These are phyloP conservation scores for Notoglanidium macrostoma DNA, from an alignment of 2,797 vertebrate genomes.

Conservation along the genomic window DNA sequence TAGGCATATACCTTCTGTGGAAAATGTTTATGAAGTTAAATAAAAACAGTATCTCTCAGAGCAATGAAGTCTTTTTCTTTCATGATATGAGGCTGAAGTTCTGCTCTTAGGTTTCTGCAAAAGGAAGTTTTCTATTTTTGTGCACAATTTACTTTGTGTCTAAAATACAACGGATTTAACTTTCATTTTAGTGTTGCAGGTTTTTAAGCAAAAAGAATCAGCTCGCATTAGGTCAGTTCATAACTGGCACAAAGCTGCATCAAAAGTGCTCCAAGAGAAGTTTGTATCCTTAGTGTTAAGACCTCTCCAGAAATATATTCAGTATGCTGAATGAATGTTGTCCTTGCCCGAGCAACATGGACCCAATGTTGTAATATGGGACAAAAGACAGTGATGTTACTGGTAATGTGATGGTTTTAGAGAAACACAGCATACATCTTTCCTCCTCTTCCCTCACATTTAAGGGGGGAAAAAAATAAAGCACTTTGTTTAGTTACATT, in stretches of 20 bases:
- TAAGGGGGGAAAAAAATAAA: no score
- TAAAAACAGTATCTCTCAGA: slow-evolving; percentile 71
- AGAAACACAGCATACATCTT: no score
- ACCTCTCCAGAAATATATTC: neutral
- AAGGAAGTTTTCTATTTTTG: neutral
- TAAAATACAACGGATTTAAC: no score
- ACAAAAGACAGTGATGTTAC: no score
- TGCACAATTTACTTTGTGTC: neutral
- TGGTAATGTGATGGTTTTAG: no score
- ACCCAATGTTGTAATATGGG: no score
- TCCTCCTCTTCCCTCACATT: no score
- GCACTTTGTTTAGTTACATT: no score
- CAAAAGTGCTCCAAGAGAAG: no score
- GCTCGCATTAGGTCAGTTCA: no score
- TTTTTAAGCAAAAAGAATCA: neutral
- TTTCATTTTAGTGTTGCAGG: neutral
- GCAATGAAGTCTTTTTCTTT: slow-evolving; percentile 10
- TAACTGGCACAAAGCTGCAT: no score
- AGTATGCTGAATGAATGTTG: neutral
- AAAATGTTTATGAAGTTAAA: slow-evolving; percentile 82
- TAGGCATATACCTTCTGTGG: slow-evolving; percentile 73
- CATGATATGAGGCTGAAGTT: neutral
- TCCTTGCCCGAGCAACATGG: neutral
- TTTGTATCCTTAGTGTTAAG: neutral
- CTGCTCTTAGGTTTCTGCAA: neutral